These are phyloP conservation scores for Poecilus cupreus DNA, from an alignment of 2,888 invertebrate species.

Conservation along the genomic window DNA sequence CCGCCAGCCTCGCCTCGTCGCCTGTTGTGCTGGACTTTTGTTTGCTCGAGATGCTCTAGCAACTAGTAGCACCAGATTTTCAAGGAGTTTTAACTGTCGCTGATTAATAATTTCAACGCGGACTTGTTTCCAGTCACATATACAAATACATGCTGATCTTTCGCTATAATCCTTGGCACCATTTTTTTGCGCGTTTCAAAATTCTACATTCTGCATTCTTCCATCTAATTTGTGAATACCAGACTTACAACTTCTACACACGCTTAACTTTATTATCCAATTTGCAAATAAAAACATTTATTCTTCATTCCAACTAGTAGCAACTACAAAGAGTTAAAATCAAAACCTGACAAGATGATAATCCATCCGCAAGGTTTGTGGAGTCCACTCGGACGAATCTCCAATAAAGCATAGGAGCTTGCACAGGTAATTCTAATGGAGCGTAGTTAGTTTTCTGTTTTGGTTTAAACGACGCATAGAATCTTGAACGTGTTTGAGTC, in stretches of 20 bases:
- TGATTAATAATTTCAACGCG: conserved; percentile 4
- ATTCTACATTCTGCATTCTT: conserved; percentile 28
- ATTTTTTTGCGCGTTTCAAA: conserved; percentile 29
- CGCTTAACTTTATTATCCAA: conserved; percentile 9
- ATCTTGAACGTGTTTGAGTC: too few relatives aligned
- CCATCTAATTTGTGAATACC: conserved; percentile 23
- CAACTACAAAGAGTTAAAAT: too few relatives aligned
- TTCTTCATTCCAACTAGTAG: not conserved
- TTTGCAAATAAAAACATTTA: conserved; percentile 2
- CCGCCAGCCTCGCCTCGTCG: not conserved
- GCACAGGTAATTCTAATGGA: too few relatives aligned
- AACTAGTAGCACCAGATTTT: not conserved
- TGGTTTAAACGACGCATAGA: too few relatives aligned
- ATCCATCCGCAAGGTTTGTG: too few relatives aligned
- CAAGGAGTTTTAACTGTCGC: not conserved
- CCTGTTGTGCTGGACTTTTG: not conserved
- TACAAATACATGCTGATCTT: not conserved
- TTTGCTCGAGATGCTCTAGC: not conserved
- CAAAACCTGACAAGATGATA: too few relatives aligned
- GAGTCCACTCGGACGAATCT: too few relatives aligned
- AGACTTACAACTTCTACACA: not conserved
- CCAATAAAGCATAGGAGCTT: too few relatives aligned
- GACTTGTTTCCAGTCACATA: not conserved
- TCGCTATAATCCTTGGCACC: conserved; percentile 37
- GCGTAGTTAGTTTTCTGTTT: too few relatives aligned